Conservation (phyloP, 2,113 vertebrate genomes). For the Riparia riparia region DNA sequence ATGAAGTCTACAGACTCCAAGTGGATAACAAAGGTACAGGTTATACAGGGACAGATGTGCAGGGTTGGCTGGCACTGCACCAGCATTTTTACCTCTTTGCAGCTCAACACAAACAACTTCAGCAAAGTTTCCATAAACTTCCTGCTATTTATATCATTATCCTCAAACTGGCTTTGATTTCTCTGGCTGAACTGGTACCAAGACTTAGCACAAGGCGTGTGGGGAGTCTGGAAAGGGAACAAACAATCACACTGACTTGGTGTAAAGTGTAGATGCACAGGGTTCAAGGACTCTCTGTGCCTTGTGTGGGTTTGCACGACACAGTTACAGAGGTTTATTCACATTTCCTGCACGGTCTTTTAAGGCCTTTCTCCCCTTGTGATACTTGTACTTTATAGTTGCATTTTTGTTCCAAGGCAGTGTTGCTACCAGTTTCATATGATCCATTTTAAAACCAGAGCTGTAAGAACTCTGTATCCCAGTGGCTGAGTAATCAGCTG, state of each 20-base stretch:
- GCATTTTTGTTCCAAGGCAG: not conserved
- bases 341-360: not conserved
- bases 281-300: not conserved
- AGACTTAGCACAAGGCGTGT: not conserved
- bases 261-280: not conserved
- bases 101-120: not conserved
- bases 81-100: constrained; percentile 1
- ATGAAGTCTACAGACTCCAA: not conserved
- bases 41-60: not conserved
- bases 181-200: constrained; percentile 25
- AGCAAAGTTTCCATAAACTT: not conserved
- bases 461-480: not conserved
- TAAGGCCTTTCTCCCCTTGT: not conserved
- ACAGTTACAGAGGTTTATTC: not conserved
- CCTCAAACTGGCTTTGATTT: not conserved
- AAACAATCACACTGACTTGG: not conserved
- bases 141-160: constrained; percentile 51
- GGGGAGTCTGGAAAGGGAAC: constrained; percentile 41
- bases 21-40: not conserved
- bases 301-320: not conserved
- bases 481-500: not conserved
- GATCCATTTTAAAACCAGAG: not conserved
- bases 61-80: not conserved
- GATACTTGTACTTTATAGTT: not conserved
- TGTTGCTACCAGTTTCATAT: not conserved